A percentile compares a stretch with the other conserved stretches of the same genome.
phyloP scores from a whole-genome alignment of 2,888 invertebrate genomes.

The Drosophila paranaensis region DNA sequence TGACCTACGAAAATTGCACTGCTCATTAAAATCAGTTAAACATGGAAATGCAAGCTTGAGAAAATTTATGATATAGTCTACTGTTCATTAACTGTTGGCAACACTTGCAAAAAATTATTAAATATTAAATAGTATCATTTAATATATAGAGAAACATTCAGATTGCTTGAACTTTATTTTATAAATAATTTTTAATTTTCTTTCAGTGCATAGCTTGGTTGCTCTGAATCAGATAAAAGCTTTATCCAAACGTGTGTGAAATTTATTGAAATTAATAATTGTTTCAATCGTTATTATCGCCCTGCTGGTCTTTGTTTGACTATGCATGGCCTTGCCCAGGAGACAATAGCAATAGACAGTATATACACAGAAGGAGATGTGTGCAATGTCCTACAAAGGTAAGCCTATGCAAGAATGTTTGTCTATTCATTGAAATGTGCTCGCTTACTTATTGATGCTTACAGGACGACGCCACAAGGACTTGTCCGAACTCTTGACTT shows the following conservation, averaged over 20 bases:
- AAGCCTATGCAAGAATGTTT: not conserved
- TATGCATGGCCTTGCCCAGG: not conserved
- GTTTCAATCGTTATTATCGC: constrained; percentile 39
- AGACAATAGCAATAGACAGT: constrained; percentile 9
- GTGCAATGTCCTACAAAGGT: constrained; percentile 3
- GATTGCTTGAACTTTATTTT: no score
- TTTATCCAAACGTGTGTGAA: constrained; percentile 9
- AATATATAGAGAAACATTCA: no score
- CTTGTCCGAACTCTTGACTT: constrained; percentile 8
- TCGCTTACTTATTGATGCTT: constrained; percentile 26
- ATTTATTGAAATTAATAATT: constrained; percentile 60
- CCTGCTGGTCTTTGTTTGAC: not conserved
- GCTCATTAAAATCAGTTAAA: no score
- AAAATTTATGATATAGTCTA: no score
- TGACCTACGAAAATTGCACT: no score
- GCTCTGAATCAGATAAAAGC: not conserved
- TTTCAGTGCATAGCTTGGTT: constrained; percentile 10
- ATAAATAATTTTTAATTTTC: constrained; percentile 1
- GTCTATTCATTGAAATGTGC: not conserved
- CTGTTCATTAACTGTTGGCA: no score
- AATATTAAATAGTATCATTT: no score
- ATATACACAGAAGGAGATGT: not conserved
- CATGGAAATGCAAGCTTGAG: no score
- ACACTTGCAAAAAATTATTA: no score
- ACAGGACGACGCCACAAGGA: constrained; percentile 25